Percentiles rank a stretch among this genome's conserved stretches.
phyloP scores from a whole-genome alignment of 2,113 vertebrate species.

The Prionailurus bengalensis region DNA sequence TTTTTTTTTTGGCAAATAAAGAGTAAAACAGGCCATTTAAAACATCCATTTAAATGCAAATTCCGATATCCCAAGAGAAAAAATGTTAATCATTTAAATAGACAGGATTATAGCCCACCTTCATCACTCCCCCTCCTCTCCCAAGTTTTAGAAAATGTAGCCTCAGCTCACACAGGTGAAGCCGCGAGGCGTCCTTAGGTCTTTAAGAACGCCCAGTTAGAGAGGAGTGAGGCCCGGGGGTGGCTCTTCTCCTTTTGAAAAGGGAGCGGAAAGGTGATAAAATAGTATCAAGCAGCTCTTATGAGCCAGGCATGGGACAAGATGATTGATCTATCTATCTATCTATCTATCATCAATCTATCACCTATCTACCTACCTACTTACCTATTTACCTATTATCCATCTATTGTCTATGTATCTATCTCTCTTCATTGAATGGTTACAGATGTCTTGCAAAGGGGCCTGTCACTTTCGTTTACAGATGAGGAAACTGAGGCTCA shows the following conservation, averaged over 20 bases:
- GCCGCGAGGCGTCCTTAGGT: not conserved
- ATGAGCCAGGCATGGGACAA: not conserved
- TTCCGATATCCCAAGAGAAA: conserved; percentile 87
- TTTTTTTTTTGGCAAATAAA: conserved; percentile 83
- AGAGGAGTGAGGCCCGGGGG: not conserved
- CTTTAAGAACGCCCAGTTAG: not conserved
- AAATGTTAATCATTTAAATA: conserved; percentile 87
- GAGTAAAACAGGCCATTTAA: conserved; percentile 91
- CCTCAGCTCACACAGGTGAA: not conserved
- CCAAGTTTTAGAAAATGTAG: conserved; percentile 73
- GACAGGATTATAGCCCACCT: conserved; percentile 83
- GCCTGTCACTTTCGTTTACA: not conserved
- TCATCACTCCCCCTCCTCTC: conserved; percentile 41
- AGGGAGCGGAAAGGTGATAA: not conserved
- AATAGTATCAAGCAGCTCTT: not conserved
- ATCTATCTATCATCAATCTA: not conserved
- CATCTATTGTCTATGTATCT: too few relatives aligned
- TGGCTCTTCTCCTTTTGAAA: not conserved
- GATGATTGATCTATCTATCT: not conserved
- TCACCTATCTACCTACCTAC: not conserved
- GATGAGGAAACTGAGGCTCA: not conserved
- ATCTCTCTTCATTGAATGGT: not conserved
- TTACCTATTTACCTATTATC: not conserved
- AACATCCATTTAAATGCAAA: conserved; percentile 93
- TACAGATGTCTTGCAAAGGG: not conserved